Conservation (phyloP, 2,888 invertebrate species). For the Apoda limacodes region DNA sequence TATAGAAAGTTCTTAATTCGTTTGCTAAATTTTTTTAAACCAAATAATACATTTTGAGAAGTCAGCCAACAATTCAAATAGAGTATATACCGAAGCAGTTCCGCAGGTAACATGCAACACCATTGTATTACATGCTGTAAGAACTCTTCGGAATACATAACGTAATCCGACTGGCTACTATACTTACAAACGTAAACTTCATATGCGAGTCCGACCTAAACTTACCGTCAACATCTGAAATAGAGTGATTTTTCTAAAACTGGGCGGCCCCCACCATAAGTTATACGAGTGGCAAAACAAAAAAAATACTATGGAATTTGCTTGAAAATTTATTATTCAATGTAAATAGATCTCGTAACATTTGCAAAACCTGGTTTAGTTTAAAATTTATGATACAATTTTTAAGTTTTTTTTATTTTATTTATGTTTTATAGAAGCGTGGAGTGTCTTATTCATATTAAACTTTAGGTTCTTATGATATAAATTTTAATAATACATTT, state of each 20-base stretch:
- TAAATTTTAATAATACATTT: constrained; percentile 23
- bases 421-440: constrained; percentile 31
- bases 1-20: too few species aligned
- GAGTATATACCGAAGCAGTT: constrained; percentile 26
- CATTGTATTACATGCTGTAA: constrained; percentile 27
- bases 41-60: too few species aligned
- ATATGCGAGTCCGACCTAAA: constrained; percentile 47
- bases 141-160: too few species aligned
- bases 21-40: too few species aligned
- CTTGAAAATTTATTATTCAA: constrained; percentile 56
- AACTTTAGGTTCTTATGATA: constrained; percentile 41
- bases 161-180: too few species aligned
- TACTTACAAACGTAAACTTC: constrained; percentile 45
- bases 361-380: constrained; percentile 47
- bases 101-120: constrained; percentile 27
- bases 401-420: constrained; percentile 33
- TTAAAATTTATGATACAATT: constrained; percentile 11
- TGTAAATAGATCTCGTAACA: constrained; percentile 57
- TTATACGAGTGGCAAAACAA: constrained; percentile 40
- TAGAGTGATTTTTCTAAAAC: constrained; percentile 58
- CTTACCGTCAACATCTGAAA: constrained; percentile 71
- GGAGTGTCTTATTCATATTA: constrained; percentile 52
- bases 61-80: too few species aligned
- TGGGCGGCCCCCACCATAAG: constrained; percentile 55
- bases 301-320: constrained; percentile 60